Evolutionary conservation across 2,797 vertebrate genomes (phyloP).

Genomic region (Kryptopterus vitreolus): DNA sequence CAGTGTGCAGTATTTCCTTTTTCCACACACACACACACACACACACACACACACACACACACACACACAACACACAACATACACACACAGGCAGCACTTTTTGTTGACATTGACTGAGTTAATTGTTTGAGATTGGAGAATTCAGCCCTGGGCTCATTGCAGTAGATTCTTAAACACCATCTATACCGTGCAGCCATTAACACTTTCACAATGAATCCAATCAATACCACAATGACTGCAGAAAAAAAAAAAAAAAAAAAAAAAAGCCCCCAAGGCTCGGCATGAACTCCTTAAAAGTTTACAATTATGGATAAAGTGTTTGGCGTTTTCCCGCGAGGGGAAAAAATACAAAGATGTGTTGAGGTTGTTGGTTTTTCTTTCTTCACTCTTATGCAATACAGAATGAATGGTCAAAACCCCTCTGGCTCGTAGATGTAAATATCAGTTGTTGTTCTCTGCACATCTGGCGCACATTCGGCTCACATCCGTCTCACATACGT

Average conservation of each 20-base stretch:
- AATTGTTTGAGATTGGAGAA: constrained; percentile 10
- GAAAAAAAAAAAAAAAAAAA: background rate
- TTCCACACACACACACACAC: background rate
- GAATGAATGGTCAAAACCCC: background rate
- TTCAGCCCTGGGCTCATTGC: background rate
- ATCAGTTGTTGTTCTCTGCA: background rate
- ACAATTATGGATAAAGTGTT: constrained; percentile 38
- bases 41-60: background rate
- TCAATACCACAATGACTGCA: constrained; percentile 29
- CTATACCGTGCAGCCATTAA: constrained; percentile 9
- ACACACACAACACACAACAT: too few species aligned
- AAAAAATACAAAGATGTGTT: background rate
- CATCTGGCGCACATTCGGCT: too few species aligned
- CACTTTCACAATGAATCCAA: constrained; percentile 1
- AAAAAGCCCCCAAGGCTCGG: constrained; percentile 35
- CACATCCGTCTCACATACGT: too few species aligned
- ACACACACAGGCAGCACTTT: background rate
- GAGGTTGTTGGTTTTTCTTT: background rate
- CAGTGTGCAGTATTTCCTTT: background rate
- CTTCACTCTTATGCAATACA: background rate
- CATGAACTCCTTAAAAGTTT: constrained; percentile 25
- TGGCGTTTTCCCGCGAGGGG: constrained; percentile 9
- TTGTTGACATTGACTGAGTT: background rate
- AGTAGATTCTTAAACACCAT: constrained; percentile 32
- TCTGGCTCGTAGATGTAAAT: background rate